Base-by-base conservation (phyloP, 2,113 vertebrate genomes). In the Megaceryle torquata region DNA sequence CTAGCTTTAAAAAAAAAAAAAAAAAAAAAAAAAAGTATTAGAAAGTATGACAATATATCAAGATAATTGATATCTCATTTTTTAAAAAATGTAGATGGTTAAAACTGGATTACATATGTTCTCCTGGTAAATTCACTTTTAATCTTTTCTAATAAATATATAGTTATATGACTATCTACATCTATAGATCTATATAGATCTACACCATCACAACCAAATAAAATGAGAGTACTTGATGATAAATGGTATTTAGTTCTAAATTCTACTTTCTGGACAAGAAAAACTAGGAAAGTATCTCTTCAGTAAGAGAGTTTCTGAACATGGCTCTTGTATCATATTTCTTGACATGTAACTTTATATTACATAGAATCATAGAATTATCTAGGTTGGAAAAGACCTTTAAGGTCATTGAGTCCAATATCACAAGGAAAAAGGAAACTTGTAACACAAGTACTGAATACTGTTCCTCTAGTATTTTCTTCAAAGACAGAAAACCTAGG, bases 21-120 rank as follows among this genome's bases (percentile, higher is more conserved):
- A 26, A 31, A 29, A 13, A 8, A 50, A 50, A 56, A 56, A 56
- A 31, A 56, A 56, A 53, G 26, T 44, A 0, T 5, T 21, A 25
- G 31, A 53, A 70, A 51, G 10, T 28, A 33, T 28, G 9, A 29
- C 67, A 60, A 51, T 44, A 15, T 22, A 57, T 37, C 2, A n/a
- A 67, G 20, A 33, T 10, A 19, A 8, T 4, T 59, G 21, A 29
- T 29, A 14, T 12, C 2, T 64, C 31, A 6, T 0, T 41, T 60
- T 60, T 74, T 37, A 5, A 3, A 0, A 2, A 51, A 51, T 3
- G 3, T 17, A 28, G 3, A 25, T 51, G 13, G 10, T 25, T 75
- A 37, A 74, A 81, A 83, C 15, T 16, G 2, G 0, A 22, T 76
- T 54, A 31, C 54, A 33, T 57, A 39, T 26, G 2, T 71, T 77